These are phyloP conservation scores for Ptychochromis oligacanthus DNA, from an alignment of 2,113 vertebrate genomes.

Conservation along the genomic window DNA sequence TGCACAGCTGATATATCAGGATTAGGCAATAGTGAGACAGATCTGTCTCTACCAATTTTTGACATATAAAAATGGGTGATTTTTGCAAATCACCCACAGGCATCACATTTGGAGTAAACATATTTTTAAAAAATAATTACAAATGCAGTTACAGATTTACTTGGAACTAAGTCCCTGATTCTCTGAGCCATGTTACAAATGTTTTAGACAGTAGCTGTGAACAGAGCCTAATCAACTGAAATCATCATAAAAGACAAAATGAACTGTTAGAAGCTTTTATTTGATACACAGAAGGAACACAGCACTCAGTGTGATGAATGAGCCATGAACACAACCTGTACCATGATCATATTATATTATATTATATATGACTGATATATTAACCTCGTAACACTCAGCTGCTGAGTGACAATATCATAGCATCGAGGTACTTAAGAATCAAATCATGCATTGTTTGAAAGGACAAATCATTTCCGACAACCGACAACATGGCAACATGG, in stretches of 20 bases:
- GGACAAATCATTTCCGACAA: no score
- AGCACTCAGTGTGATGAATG: background rate
- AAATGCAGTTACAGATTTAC: no score
- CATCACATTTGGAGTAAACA: no score
- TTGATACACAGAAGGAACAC: background rate
- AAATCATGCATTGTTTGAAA: background rate
- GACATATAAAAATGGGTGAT: no score
- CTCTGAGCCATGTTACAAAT: background rate
- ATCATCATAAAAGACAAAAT: background rate
- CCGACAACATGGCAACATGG: no score
- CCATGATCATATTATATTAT: background rate
- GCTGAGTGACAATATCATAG: background rate
- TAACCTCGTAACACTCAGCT: background rate
- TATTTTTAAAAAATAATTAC: no score
- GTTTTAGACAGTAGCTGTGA: background rate
- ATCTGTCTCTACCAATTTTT: no score
- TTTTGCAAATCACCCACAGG: no score
- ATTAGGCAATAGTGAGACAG: no score
- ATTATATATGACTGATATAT: no score
- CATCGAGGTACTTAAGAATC: background rate
- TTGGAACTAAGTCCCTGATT: background rate
- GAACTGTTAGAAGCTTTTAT: background rate
- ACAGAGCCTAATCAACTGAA: background rate
- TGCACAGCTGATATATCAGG: no score
- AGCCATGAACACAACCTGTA: background rate